phyloP scores from a whole-genome alignment of 2,797 vertebrate species.

The Pantherophis vulpinus region DNA sequence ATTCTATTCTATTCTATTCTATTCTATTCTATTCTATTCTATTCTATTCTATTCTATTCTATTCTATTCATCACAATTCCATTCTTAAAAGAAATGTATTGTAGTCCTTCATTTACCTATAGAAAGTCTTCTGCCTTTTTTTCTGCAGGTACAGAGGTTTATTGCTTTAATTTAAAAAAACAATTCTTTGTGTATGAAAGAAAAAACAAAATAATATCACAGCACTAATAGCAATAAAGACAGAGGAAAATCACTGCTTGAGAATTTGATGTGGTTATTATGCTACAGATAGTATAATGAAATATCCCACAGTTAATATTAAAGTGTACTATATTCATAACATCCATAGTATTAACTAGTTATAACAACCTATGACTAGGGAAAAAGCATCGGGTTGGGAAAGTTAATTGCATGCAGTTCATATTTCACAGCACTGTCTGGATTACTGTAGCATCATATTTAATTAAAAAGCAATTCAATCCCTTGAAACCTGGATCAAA shows the following conservation, averaged over 20 bases:
- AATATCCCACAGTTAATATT: neutral
- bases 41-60: too few relatives aligned
- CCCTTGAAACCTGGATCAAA: neutral
- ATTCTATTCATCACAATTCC: neutral
- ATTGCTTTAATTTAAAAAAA: neutral
- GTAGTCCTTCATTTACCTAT: neutral
- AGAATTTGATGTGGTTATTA: neutral
- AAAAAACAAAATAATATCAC: neutral
- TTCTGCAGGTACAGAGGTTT: neutral
- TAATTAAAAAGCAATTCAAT: constrained; percentile 29
- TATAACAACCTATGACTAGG: neutral
- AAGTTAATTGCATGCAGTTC: neutral
- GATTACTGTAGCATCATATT: constrained; percentile 1
- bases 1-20: too few relatives aligned
- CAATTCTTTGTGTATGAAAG: neutral
- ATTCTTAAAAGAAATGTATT: neutral
- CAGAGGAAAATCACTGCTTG: neutral
- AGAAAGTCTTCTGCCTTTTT: neutral
- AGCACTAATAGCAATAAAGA: neutral
- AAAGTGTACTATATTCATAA: neutral
- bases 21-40: too few relatives aligned
- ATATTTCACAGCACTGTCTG: neutral
- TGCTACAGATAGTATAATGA: neutral
- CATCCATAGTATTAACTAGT: neutral
- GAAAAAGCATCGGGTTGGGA: neutral